Evolutionary conservation across 1,140 invertebrate genomes (phyloP), one percentile per base, ranked within the genome.

Genomic region (Megathymus violae): DNA sequence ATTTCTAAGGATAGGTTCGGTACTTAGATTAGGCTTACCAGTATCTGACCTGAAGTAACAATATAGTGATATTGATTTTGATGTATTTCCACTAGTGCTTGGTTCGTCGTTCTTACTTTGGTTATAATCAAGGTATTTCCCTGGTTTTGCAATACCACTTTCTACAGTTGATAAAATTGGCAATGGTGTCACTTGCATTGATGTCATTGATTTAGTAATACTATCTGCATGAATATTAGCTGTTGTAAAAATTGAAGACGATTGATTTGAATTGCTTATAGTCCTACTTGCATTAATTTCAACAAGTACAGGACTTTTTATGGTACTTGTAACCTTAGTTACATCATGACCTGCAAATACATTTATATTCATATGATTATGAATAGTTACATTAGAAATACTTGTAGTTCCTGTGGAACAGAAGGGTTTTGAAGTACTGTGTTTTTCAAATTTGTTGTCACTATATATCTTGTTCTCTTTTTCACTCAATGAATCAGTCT

Each of bases 161-260:
- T 87, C 85, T 48, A 79, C 72, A n/a, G 88, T 88, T 15, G 88
- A 91, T 62, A 85, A 62, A 64, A 89, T 86, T 27, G 88, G 88
- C 6, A 82, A 77, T 9, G 86, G 71, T 19, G 82, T 86, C 19
- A 87, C 64, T 63, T 85, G 82, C 36, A 85, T 62, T 27, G 85
- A 78, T 71, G 87, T 81, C 73, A 86, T 82, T 14, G 76, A 48
- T 58, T 82, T 86, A 19, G 73, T 68, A 81, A 86, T 86, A 51
- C 64, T 76, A 59, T 89, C 82, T 6, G 81, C 71, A 43, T 87
- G 85, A 66, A 91, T 91, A 79, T 89, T 91, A 9, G 88, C 88
- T 16, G 88, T 91, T 36, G 88, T 91, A 61, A 91, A 91, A 52
- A 91, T 91, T 50, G 89, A 69, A 7, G 88, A 75, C 63, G 78